These are phyloP conservation scores for Cryptocheilus praepositus DNA, from an alignment of 2,888 invertebrate species.

Conservation along the genomic window DNA sequence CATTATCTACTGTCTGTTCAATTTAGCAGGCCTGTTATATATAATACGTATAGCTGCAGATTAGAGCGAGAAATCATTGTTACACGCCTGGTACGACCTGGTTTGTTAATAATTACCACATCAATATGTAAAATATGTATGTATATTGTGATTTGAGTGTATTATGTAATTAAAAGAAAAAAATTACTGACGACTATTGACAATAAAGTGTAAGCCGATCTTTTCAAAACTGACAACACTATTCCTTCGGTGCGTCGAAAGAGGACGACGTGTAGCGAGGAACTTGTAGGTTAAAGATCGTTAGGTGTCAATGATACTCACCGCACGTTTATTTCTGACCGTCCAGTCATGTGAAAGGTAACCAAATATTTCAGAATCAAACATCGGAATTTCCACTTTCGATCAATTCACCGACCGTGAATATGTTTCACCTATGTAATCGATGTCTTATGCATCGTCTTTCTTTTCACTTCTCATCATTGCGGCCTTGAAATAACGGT, in stretches of 20 bases:
- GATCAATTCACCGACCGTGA: background rate
- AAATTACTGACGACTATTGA: conserved; percentile 68
- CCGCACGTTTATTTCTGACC: no score
- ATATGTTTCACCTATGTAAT: conserved; percentile 2
- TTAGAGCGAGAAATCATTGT: conserved; percentile 58
- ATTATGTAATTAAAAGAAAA: conserved; percentile 68
- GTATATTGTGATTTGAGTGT: conserved; percentile 73
- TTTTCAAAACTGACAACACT: conserved; percentile 60
- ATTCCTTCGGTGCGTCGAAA: background rate
- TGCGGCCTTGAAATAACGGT: conserved; percentile 4
- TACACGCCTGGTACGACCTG: conserved; percentile 67
- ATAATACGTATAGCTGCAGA: conserved; percentile 42
- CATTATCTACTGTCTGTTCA: conserved; percentile 40
- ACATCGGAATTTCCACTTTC: no score
- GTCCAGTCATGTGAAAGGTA: no score
- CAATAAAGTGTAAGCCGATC: conserved; percentile 72
- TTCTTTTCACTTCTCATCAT: conserved; percentile 23
- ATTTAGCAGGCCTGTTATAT: conserved; percentile 43
- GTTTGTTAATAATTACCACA: conserved; percentile 71
- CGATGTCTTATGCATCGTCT: background rate
- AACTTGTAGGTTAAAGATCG: background rate
- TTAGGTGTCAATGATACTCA: no score
- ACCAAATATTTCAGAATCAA: no score
- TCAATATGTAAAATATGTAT: conserved; percentile 74
- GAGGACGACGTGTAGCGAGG: background rate